Evolutionary conservation across 2,113 vertebrate genomes (phyloP).

Genomic region (Cheilinus undulatus): DNA sequence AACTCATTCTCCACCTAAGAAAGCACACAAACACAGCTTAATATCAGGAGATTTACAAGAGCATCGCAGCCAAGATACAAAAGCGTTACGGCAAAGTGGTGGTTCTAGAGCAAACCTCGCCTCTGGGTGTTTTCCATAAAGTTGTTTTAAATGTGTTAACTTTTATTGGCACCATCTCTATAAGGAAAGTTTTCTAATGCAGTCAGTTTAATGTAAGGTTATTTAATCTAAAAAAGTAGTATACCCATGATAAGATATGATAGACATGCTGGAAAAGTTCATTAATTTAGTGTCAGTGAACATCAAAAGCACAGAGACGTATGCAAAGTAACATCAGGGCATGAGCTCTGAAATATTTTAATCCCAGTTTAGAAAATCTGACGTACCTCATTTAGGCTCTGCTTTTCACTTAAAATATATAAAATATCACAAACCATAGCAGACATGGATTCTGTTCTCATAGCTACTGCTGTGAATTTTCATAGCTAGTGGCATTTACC

Average conservation of each 20-base stretch:
- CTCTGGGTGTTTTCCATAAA: neutral
- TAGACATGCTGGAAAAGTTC: neutral
- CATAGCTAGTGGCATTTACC: neutral
- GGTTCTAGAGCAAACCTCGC: neutral
- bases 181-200: no score
- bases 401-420: no score
- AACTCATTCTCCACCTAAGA: constrained; percentile 94
- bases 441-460: neutral
- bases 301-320: neutral
- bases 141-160: neutral
- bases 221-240: neutral
- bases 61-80: neutral
- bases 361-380: neutral
- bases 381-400: neutral
- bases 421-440: neutral
- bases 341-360: neutral
- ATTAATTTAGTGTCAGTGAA: neutral
- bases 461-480: neutral
- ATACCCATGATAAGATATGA: neutral
- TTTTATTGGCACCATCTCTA: no score
- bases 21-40: neutral
- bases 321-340: neutral
- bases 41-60: neutral
- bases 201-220: no score
- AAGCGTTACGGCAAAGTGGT: no score